These are phyloP conservation scores for Campoplex capitator DNA, from an alignment of 2,888 invertebrate species.

Conservation along the genomic window DNA sequence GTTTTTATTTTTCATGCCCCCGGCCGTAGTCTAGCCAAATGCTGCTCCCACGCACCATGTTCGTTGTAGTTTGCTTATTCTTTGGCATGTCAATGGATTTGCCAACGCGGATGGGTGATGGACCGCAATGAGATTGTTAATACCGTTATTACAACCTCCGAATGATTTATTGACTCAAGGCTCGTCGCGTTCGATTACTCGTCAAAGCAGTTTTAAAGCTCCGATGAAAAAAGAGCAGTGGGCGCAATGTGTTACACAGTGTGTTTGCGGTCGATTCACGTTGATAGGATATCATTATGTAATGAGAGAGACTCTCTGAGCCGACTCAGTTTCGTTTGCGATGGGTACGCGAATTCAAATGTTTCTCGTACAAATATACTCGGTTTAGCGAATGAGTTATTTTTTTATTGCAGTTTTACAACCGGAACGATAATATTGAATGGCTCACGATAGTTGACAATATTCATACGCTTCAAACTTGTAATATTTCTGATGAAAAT, in stretches of 20 bases:
- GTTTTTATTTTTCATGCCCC: background rate
- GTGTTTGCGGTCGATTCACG: background rate
- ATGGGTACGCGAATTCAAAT: background rate
- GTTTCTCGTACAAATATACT: background rate
- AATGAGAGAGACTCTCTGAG: background rate
- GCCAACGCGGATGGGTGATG: slow-evolving; percentile 6
- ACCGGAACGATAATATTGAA: background rate
- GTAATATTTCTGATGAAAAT: background rate
- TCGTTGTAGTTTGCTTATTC: background rate
- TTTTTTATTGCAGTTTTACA: background rate
- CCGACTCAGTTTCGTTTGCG: background rate
- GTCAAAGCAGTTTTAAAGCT: background rate
- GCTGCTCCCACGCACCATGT: background rate
- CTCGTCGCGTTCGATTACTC: slow-evolving; percentile 4
- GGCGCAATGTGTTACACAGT: background rate
- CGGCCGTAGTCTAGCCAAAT: slow-evolving; percentile 4
- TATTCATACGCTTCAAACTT: background rate
- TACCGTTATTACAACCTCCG: slow-evolving; percentile 8
- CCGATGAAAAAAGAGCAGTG: background rate
- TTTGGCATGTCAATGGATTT: slow-evolving; percentile 9
- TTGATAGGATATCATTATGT: background rate
- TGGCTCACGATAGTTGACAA: background rate
- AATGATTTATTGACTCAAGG: slow-evolving; percentile 12
- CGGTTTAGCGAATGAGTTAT: background rate
- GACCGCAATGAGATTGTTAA: slow-evolving; percentile 19